A percentile compares a stretch with the other conserved stretches of the same genome.
phyloP scores from a whole-genome alignment of 2,888 invertebrate species.

The Cotesia congregata region DNA sequence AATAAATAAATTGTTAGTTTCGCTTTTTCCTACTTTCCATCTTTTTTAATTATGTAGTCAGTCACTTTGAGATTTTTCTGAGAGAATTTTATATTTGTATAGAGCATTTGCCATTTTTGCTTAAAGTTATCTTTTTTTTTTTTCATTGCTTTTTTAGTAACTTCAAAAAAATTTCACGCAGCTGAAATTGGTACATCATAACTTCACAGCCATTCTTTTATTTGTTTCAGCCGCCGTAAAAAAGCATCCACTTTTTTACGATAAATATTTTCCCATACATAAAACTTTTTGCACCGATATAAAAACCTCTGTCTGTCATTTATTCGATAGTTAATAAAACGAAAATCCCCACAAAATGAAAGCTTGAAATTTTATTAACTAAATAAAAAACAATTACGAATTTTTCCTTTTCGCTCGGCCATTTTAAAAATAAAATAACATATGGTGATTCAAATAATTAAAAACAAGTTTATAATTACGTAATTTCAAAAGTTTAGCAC shows the following conservation, averaged over 20 bases:
- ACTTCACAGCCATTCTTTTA: neutral
- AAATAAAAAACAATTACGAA: no score
- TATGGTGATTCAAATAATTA: no score
- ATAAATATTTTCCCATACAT: neutral
- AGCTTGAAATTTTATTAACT: neutral
- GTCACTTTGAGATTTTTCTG: neutral
- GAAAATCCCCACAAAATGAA: neutral
- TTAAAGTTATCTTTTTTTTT: neutral
- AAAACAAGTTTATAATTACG: no score
- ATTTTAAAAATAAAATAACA: no score
- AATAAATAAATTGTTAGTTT: neutral
- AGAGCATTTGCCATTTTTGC: neutral
- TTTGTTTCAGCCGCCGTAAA: neutral
- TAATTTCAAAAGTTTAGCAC: neutral
- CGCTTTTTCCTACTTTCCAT: neutral
- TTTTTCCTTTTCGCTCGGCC: no score
- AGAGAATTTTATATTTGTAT: neutral
- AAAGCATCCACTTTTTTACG: neutral
- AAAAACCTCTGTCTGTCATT: neutral
- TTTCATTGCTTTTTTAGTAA: neutral
- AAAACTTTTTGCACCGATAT: neutral
- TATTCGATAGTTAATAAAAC: neutral
- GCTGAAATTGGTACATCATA: neutral
- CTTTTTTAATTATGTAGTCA: neutral
- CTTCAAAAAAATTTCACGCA: neutral